These are phyloP conservation scores for Circaetus gallicus DNA, from an alignment of 2,113 vertebrate species.

Conservation along the genomic window DNA sequence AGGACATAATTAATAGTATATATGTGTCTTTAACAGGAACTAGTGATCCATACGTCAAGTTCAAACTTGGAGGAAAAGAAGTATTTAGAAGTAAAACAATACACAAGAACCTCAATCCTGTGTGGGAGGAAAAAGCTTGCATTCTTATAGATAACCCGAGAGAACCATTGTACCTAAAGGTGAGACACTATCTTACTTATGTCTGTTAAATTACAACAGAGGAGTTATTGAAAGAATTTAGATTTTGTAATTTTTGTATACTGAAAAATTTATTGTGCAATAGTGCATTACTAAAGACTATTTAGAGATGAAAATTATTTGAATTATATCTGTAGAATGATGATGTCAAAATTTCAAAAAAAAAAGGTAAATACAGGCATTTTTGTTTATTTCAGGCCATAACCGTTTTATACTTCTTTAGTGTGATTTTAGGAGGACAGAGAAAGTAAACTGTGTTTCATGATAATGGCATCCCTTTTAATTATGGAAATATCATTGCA, in stretches of 20 bases:
- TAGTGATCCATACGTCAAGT: conserved; percentile 97
- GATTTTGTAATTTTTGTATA: not conserved
- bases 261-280: not conserved
- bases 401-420: not conserved
- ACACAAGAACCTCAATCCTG: conserved; percentile 95
- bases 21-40: conserved; percentile 78
- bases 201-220: not conserved
- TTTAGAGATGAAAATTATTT: not conserved
- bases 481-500: not conserved
- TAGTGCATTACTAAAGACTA: not conserved
- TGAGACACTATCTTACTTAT: conserved; percentile 43
- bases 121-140: conserved; percentile 90
- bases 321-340: not conserved
- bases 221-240: not conserved
- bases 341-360: not conserved
- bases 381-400: not conserved
- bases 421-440: not conserved
- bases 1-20: not conserved
- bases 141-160: conserved; percentile 83
- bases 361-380: not conserved
- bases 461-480: not conserved
- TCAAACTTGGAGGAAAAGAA: conserved; percentile 95
- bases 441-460: not conserved
- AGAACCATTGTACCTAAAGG: conserved; percentile 93
- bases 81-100: conserved; percentile 96